Conservation (phyloP, 2,113 vertebrate genomes). For the Alexandromys fortis region DNA sequence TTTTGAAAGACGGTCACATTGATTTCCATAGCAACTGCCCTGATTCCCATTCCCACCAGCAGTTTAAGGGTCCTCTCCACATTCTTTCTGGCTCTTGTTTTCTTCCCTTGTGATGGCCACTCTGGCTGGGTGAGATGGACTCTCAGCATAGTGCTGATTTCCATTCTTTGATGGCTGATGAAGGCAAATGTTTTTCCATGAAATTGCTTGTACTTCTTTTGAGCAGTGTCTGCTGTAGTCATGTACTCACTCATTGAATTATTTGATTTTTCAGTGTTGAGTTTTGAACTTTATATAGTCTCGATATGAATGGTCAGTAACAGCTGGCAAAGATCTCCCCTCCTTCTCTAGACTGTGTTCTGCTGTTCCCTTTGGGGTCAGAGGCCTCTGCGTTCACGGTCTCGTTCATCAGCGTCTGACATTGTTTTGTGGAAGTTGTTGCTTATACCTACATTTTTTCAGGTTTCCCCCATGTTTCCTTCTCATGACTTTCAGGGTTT, state of each 20-base stretch:
- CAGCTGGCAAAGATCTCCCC: background rate
- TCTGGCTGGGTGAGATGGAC: background rate
- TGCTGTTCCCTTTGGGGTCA: background rate
- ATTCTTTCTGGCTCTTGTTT: no score
- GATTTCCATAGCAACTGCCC: background rate
- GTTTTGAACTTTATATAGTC: background rate
- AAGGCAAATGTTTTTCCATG: background rate
- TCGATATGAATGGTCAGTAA: background rate
- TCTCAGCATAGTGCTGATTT: background rate
- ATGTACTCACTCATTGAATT: background rate
- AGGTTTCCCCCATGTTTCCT: background rate
- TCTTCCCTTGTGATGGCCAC: background rate
- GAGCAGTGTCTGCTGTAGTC: background rate
- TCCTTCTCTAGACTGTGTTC: background rate
- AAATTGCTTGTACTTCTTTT: background rate
- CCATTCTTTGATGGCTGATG: background rate
- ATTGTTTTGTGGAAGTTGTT: background rate
- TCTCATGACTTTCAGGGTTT: background rate
- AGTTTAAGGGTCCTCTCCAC: no score
- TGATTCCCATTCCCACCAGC: background rate
- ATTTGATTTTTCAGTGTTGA: background rate
- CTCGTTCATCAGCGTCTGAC: accelerated
- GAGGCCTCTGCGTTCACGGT: background rate
- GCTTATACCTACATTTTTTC: background rate
- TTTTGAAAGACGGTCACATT: background rate